Percentiles rank a stretch among this genome's conserved stretches.
Evolutionary conservation across 2,888 invertebrate genomes (phyloP).

Genomic region (Helleia helle): DNA sequence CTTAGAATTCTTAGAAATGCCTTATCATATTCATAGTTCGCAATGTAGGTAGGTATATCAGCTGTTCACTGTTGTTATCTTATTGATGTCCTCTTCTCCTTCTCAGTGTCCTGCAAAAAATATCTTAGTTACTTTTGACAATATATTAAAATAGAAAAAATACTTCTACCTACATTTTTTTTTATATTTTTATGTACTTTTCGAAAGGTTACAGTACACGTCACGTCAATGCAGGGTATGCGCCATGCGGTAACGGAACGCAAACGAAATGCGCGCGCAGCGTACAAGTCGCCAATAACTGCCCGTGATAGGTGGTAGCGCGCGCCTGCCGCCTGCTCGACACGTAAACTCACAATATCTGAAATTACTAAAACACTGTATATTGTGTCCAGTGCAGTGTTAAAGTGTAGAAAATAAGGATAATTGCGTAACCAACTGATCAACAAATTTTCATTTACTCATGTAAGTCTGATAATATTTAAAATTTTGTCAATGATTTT

Average conservation of each 20-base stretch:
- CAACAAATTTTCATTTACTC: background rate
- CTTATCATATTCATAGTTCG: no score
- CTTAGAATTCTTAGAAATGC: no score
- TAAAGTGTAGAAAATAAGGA: conserved; percentile 8
- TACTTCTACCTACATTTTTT: no score
- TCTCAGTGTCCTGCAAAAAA: no score
- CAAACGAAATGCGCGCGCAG: conserved; percentile 28
- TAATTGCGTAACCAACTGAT: conserved; percentile 3
- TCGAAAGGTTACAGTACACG: conserved; percentile 11
- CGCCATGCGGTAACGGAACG: conserved; percentile 36
- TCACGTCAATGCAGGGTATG: conserved; percentile 31
- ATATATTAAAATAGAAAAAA: no score
- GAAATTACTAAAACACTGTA: conserved; percentile 27
- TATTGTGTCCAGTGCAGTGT: conserved; percentile 18
- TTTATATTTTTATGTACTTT: background rate
- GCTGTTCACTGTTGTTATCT: no score
- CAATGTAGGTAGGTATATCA: no score
- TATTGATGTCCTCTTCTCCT: no score
- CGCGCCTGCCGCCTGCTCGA: conserved; percentile 54
- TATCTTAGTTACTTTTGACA: no score
- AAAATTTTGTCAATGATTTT: background rate
- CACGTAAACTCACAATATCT: conserved; percentile 34
- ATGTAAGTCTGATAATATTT: conserved; percentile 1
- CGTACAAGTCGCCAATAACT: conserved; percentile 39
- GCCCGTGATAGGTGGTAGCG: conserved; percentile 37